Base-by-base conservation (phyloP, 2,888 invertebrate species). In the Meteorus cinctellus region DNA sequence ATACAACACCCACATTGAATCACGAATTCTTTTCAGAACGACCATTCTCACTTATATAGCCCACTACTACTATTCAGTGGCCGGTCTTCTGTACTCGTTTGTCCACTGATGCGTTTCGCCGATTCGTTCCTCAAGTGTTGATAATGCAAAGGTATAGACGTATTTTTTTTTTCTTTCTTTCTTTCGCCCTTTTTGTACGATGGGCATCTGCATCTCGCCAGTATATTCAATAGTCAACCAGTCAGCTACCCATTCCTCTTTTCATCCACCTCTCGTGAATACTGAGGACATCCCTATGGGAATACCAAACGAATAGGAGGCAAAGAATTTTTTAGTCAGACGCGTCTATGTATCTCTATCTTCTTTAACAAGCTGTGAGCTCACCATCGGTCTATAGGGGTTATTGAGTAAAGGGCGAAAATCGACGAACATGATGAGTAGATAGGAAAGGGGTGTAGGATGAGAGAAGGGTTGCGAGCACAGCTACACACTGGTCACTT, bases 401-500 rank as follows among this genome's bases (percentile, higher is more conserved):
- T 65, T 34, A 65, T 34, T 55, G 55, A 55, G 55, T 55, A 55
- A 19, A 55, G 55, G 55, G 55, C 55, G 51, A 45, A 51, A 68
- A 68, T 27, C 66, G 41, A 48, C 34, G 66, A 34, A 19, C 65
- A 65, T 65, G 63, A 31, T 19, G 29, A 62, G 63, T 0, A 6
- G 55, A 51, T 14, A 34, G 34, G 51, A 70, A 72, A 76, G 77
- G 67, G 73, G 62, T 74, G 75, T 45, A 45, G 71, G 78, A 76
- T 75, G 76, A 77, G 80, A 62, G 41, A 19, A 65, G 65, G 36
- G 12, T 65, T 77, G 71, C 48, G 55, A 67, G 66, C 27, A 51
- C 66, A 66, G 74, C 55, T 51, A 55, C 76, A 45, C 60, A 73
- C 73, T 72, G 78, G 70, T 60, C 74, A 76, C 79, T 79, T 79